Evolutionary conservation across 2,888 invertebrate genomes (phyloP).

Genomic region (Torymus tubicola): DNA sequence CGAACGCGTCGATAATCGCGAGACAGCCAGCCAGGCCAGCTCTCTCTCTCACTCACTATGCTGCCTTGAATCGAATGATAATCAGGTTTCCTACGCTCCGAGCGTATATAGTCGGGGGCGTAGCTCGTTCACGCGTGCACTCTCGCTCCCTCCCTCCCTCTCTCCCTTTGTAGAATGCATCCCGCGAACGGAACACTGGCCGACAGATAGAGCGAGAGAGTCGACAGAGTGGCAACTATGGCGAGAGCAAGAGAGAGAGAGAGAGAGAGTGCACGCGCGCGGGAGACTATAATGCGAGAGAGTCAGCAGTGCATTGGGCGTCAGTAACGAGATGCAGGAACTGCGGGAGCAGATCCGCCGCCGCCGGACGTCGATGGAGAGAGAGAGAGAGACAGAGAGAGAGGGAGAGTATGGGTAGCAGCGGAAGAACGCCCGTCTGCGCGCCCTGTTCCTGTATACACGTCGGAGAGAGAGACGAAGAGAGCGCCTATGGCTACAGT

Average conservation of each 20-base stretch:
- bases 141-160: not conserved
- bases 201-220: slow-evolving; percentile 18
- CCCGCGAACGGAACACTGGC: slow-evolving; percentile 10
- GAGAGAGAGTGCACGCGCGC: not conserved
- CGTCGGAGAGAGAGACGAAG: slow-evolving; percentile 28
- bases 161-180: slow-evolving; percentile 19
- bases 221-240: slow-evolving; percentile 50
- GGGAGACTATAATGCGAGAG: not conserved
- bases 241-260: slow-evolving; percentile 62
- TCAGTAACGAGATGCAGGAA: slow-evolving; percentile 75
- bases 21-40: slow-evolving; percentile 13
- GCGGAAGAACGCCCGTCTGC: slow-evolving; percentile 17
- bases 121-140: slow-evolving; percentile 41
- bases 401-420: slow-evolving; percentile 43
- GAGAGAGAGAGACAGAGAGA: not conserved
- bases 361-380: slow-evolving; percentile 35
- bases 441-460: no score
- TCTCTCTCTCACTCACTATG: slow-evolving; percentile 60
- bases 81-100: slow-evolving; percentile 69
- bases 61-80: slow-evolving; percentile 74
- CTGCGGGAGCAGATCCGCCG: slow-evolving; percentile 65
- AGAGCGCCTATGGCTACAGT: slow-evolving; percentile 50
- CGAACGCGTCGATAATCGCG: slow-evolving; percentile 50
- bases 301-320: slow-evolving; percentile 70
- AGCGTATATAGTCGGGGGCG: slow-evolving; percentile 48